A percentile compares a stretch with the other conserved stretches of the same genome.
phyloP scores from a whole-genome alignment of 35 echinoderm and acorn worm genomes.

The Lytechinus variegatus region DNA sequence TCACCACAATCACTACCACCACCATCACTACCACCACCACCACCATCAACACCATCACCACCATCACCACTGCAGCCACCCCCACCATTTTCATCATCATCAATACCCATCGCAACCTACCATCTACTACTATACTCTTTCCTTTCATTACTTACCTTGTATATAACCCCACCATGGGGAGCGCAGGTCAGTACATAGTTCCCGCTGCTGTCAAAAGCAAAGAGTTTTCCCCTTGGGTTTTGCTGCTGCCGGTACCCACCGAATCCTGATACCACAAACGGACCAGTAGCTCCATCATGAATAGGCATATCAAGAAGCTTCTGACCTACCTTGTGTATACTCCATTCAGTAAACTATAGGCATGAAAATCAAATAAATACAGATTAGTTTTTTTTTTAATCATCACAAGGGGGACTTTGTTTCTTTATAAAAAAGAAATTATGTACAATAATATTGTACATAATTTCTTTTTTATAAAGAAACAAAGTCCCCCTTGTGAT shows the following conservation, averaged over 20 bases:
- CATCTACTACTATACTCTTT: neutral
- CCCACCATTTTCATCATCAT: neutral
- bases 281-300: constrained; percentile 93
- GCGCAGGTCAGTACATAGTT: constrained; percentile 93
- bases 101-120: neutral
- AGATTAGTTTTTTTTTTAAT: no score
- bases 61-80: neutral
- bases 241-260: constrained; percentile 93
- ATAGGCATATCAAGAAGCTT: constrained; percentile 75
- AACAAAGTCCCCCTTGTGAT: no score
- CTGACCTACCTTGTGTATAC: constrained; percentile 69
- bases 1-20: neutral
- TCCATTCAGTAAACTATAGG: constrained; percentile 87
- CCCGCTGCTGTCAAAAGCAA: constrained; percentile 93
- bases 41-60: neutral
- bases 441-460: no score
- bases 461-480: no score
- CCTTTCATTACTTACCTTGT: constrained; percentile 67
- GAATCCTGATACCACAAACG: constrained; percentile 91
- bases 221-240: constrained; percentile 81
- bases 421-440: no score
- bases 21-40: neutral
- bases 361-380: no score
- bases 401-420: no score
- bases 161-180: constrained; percentile 83